Evolutionary conservation across 2,113 vertebrate species (phyloP).

Genomic region (Kryptolebias marmoratus): DNA sequence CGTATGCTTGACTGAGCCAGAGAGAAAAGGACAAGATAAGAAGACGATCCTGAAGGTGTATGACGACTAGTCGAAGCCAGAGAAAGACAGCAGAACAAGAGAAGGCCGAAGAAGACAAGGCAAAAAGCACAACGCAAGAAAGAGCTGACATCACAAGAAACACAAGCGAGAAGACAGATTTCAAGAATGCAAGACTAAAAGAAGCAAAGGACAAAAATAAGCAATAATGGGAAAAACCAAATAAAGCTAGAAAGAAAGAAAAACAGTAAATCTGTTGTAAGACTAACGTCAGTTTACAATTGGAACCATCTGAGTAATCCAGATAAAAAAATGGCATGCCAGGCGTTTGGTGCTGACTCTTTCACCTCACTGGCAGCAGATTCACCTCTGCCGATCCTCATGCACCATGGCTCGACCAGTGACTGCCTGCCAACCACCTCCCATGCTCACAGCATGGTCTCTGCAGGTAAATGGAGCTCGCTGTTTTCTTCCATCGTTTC

Average conservation of each 20-base stretch:
- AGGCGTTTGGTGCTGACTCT: constrained; percentile 88
- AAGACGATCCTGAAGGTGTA: constrained; percentile 3
- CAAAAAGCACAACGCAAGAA: background rate
- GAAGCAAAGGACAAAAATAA: background rate
- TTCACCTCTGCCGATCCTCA: constrained; percentile 90
- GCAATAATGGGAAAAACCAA: constrained; percentile 22
- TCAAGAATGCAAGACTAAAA: background rate
- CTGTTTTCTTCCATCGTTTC: background rate
- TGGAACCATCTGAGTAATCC: background rate
- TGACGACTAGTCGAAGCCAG: constrained; percentile 1
- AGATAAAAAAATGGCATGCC: constrained; percentile 85
- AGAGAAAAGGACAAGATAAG: constrained; percentile 12
- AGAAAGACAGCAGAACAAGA: constrained; percentile 7
- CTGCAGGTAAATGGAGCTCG: constrained; percentile 86
- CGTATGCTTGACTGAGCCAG: constrained; percentile 41
- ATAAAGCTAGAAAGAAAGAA: constrained; percentile 4
- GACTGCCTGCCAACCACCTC: constrained; percentile 91
- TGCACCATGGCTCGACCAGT: constrained; percentile 88
- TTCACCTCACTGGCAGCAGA: constrained; percentile 88
- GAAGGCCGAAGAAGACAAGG: constrained; percentile 3
- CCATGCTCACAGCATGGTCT: constrained; percentile 90
- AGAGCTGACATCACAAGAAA: constrained; percentile 5
- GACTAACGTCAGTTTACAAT: background rate
- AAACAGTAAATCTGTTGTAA: constrained; percentile 7
- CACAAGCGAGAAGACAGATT: background rate